Percentiles rank a stretch among this genome's conserved stretches.
These are phyloP conservation scores for Halocynthia roretzi DNA, from an alignment of 23 tunicate genomes.

Conservation along the genomic window DNA sequence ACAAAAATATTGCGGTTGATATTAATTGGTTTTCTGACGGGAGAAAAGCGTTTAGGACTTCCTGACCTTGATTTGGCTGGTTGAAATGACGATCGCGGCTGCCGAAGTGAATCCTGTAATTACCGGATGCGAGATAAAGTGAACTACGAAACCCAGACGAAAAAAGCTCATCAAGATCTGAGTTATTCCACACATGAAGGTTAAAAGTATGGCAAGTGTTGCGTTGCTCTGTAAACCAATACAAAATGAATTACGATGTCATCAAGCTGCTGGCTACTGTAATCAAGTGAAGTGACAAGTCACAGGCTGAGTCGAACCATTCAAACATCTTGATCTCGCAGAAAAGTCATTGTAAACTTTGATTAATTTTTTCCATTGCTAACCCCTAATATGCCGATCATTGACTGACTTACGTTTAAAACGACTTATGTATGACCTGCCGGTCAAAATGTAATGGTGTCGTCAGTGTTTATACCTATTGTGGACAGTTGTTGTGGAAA, in stretches of 20 bases:
- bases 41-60: neutral
- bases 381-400: too few relatives aligned
- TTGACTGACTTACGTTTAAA: too few relatives aligned
- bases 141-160: constrained; percentile 70
- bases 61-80: constrained; percentile 59
- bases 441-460: too few relatives aligned
- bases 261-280: too few relatives aligned
- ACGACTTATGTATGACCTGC: too few relatives aligned
- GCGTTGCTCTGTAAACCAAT: constrained; percentile 45
- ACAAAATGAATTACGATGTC: neutral
- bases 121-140: constrained; percentile 83
- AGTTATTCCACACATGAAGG: constrained; percentile 55
- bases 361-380: too few relatives aligned
- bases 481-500: too few relatives aligned
- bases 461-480: too few relatives aligned
- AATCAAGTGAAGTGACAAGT: neutral
- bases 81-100: constrained; percentile 64
- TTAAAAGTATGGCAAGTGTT: constrained; percentile 60
- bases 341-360: too few relatives aligned
- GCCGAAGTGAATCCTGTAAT: constrained; percentile 80
- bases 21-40: neutral
- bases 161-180: constrained; percentile 62
- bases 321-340: too few relatives aligned
- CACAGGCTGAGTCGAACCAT: neutral
- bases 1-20: constrained; percentile 2